Conservation (phyloP, 2,797 vertebrate genomes). For the Sebastes jordani region DNA sequence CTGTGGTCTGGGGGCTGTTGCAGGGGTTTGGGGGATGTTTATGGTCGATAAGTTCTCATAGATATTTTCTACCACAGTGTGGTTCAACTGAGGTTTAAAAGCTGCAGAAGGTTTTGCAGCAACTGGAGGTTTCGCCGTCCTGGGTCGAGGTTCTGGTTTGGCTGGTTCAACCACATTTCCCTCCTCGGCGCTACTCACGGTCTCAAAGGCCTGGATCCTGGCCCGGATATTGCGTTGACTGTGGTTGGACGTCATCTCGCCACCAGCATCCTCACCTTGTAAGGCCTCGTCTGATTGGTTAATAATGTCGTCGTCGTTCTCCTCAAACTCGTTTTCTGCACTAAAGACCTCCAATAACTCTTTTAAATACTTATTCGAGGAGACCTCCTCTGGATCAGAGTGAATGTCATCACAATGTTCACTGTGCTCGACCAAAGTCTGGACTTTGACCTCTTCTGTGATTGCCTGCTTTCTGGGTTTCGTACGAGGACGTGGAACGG, state of each 20-base stretch:
- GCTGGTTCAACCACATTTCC: slow-evolving; percentile 51
- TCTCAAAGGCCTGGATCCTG: slow-evolving; percentile 92
- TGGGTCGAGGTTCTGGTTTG: slow-evolving; percentile 83
- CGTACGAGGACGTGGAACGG: slow-evolving; percentile 90
- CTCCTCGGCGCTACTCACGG: slow-evolving; percentile 78
- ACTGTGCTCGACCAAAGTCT: slow-evolving; percentile 61
- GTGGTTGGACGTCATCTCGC: slow-evolving; percentile 83
- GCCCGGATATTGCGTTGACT: slow-evolving; percentile 87
- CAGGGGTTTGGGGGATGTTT: slow-evolving; percentile 37
- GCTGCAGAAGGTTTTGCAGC: slow-evolving; percentile 86
- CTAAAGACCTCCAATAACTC: slow-evolving; percentile 75
- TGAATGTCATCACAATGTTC: slow-evolving; percentile 32
- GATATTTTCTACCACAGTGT: slow-evolving; percentile 49
- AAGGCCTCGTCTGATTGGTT: slow-evolving; percentile 23
- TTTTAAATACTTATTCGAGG: slow-evolving; percentile 63
- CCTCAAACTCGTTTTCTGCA: slow-evolving; percentile 24
- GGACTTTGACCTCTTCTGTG: slow-evolving; percentile 71
- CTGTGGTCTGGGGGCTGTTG: slow-evolving; percentile 80
- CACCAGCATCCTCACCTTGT: slow-evolving; percentile 51
- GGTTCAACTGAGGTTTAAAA: slow-evolving; percentile 77
- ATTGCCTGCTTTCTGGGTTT: slow-evolving; percentile 83
- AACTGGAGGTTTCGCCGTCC: slow-evolving; percentile 81
- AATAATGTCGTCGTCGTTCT: not conserved
- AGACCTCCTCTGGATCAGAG: slow-evolving; percentile 3
- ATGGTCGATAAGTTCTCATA: slow-evolving; percentile 70